Percentiles rank a stretch among this genome's conserved stretches.
These are phyloP conservation scores for Willowsia nigromaculata DNA, from an alignment of 2,888 invertebrate genomes.

Conservation along the genomic window DNA sequence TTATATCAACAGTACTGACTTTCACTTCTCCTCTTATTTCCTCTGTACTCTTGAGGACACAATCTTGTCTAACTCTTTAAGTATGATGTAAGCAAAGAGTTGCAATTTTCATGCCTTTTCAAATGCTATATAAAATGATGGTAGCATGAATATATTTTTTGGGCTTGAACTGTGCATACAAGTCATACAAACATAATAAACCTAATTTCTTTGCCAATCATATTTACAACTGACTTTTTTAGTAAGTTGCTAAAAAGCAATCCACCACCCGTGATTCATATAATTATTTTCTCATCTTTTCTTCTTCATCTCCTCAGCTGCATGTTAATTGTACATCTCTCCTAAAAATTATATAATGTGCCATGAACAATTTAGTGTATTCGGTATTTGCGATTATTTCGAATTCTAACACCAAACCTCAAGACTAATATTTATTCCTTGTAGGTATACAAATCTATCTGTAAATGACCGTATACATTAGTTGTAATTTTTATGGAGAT, in stretches of 20 bases:
- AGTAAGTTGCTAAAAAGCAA: no score
- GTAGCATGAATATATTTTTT: not conserved
- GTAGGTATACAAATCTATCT: not conserved
- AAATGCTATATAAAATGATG: not conserved
- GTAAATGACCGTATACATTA: not conserved
- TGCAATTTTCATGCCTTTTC: not conserved
- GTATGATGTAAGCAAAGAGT: not conserved
- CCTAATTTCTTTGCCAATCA: not conserved
- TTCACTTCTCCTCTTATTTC: not conserved
- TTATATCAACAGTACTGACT: not conserved
- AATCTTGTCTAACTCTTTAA: not conserved
- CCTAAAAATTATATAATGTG: not conserved
- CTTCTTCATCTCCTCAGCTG: not conserved
- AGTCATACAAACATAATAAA: not conserved
- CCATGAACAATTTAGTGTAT: not conserved
- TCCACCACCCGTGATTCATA: not conserved
- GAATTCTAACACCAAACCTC: not conserved
- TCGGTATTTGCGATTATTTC: not conserved
- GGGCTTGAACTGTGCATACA: not conserved
- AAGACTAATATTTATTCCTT: not conserved
- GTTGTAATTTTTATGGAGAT: not conserved
- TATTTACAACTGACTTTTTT: no score
- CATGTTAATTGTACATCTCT: slow-evolving; percentile 1
- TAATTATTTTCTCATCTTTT: not conserved
- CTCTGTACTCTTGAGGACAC: not conserved